Conservation (phyloP, 2,888 invertebrate species). For the Cataglyphis cursor region DNA sequence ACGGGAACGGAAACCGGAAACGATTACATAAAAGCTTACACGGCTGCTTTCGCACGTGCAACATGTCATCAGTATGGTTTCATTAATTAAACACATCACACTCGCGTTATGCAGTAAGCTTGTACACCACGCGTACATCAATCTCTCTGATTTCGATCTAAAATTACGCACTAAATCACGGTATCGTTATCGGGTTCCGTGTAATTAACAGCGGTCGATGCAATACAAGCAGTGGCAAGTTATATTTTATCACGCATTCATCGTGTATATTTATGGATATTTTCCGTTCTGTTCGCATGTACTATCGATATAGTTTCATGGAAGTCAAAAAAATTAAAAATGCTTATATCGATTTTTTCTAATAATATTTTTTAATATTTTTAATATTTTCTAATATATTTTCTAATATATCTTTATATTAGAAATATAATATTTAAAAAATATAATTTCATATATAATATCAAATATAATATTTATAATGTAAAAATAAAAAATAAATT, state of each 20-base stretch:
- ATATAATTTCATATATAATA: too few species aligned
- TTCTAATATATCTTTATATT: too few species aligned
- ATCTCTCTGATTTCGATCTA: slow-evolving; percentile 17
- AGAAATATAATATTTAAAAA: too few species aligned
- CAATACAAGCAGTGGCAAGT: background rate
- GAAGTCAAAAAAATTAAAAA: background rate
- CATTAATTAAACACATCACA: slow-evolving; percentile 11
- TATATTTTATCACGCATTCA: background rate
- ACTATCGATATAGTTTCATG: background rate
- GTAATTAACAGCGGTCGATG: slow-evolving; percentile 21
- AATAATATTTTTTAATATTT: background rate
- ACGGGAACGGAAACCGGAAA: background rate
- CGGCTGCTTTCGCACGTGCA: background rate
- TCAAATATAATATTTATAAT: background rate
- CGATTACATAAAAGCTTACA: background rate
- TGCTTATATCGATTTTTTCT: background rate
- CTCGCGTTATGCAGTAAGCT: slow-evolving; percentile 15
- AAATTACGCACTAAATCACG: slow-evolving; percentile 34
- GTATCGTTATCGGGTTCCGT: slow-evolving; percentile 10
- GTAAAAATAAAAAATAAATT: background rate
- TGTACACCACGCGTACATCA: background rate
- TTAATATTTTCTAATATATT: too few species aligned
- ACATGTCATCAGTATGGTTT: background rate
- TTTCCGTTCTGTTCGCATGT: background rate
- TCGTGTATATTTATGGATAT: background rate